Evolutionary conservation across 2,888 invertebrate species (phyloP).

Genomic region (Pristionchus entomophagus): DNA sequence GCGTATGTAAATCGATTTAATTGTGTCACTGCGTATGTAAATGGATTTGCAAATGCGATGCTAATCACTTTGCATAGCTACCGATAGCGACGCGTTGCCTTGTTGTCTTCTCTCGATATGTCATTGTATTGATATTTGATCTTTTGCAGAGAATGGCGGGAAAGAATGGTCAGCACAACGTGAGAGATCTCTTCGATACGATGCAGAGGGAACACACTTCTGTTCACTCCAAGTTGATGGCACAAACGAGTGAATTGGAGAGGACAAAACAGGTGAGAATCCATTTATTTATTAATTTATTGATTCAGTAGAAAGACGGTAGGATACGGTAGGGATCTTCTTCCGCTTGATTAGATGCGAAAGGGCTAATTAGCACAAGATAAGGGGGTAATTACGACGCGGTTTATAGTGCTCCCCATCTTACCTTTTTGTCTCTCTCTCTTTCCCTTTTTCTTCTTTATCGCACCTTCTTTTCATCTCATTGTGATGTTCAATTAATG

Average conservation of each 20-base stretch:
- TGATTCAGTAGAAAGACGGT: not conserved
- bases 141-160: constrained; percentile 29
- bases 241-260: constrained; percentile 2
- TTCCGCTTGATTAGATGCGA: not conserved
- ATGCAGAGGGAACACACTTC: not conserved
- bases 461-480: not conserved
- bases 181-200: constrained; percentile 13
- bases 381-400: not conserved
- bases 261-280: constrained; percentile 14
- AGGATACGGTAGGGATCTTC: not conserved
- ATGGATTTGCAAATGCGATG: too few species aligned
- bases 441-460: not conserved
- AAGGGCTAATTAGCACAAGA: not conserved
- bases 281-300: not conserved
- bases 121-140: constrained; percentile 18
- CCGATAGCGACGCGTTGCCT: too few species aligned
- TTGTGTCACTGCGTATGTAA: too few species aligned
- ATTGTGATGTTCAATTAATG: not conserved
- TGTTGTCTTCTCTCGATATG: too few species aligned
- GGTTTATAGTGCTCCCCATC: not conserved
- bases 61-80: too few species aligned
- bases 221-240: not conserved
- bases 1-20: too few species aligned
- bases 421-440: not conserved
- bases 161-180: not conserved